Conservation (phyloP, 1,140 invertebrate genomes). For the Platyscapa corneri region DNA sequence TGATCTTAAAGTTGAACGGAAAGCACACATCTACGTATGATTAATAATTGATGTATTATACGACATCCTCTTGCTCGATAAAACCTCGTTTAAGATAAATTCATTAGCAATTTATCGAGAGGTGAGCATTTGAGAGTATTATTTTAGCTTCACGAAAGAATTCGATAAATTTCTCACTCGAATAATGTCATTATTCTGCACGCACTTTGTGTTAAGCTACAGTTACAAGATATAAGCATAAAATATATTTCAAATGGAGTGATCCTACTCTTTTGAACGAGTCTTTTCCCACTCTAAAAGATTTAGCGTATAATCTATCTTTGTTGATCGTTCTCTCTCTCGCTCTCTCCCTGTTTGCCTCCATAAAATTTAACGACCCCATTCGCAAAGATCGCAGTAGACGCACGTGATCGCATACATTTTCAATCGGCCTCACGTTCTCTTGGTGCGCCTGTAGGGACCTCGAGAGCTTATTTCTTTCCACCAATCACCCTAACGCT, state of each 20-base stretch:
- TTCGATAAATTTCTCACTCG: too few species aligned
- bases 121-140: too few species aligned
- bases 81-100: too few species aligned
- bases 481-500: background rate
- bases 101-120: too few species aligned
- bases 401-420: slow-evolving; percentile 19
- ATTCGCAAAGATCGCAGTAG: slow-evolving; percentile 12
- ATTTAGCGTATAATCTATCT: slow-evolving; percentile 4
- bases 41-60: too few species aligned
- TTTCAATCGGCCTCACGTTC: background rate
- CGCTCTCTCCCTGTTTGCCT: background rate
- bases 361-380: slow-evolving; percentile 17
- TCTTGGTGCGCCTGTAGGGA: background rate
- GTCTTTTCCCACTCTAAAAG: background rate
- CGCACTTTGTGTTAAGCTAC: background rate
- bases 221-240: background rate
- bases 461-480: slow-evolving; percentile 2
- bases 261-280: too few species aligned
- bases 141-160: too few species aligned
- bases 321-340: background rate
- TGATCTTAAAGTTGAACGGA: too few species aligned
- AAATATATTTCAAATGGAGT: background rate
- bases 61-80: too few species aligned
- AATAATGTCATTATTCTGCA: background rate
- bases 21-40: too few species aligned